Evolutionary conservation across 2,888 invertebrate species (phyloP), one percentile per base, ranked within the genome.

Genomic region (Megastigmus dorsalis): DNA sequence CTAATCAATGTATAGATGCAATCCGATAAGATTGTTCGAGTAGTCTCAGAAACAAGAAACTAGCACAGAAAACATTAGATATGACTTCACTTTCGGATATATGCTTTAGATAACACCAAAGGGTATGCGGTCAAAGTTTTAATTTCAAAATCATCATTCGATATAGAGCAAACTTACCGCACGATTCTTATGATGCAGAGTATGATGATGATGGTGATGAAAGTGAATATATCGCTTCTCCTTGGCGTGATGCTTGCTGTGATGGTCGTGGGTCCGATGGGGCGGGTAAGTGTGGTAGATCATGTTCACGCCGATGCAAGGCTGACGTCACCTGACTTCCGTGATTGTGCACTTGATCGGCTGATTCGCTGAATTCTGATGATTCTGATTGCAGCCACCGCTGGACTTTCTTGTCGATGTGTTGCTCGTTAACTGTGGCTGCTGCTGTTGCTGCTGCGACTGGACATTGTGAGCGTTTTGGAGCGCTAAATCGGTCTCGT

Each of bases 201-300:
- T 83, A 60, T 83, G 85, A 79, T 86, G 85, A 79, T 85, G 85
- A 79, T 84, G 83, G 74, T 85, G 85, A 78, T 85, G 83, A 65
- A 85, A 84, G 77, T 86, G 84, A 23, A 80, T 83, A 68, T 84
- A 82, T 68, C 87, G 81, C 77, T 86, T 87, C 77, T 88, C 88
- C 77, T 86, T 87, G 65, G 83, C 78, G 55, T 85, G 84, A 78
- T 86, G 86, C 74, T 86, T 87, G 59, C 82, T 82, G 67, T 86
- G 86, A 57, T 87, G 86, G 77, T 86, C 86, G 77, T 82, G 82
- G 72, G 84, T 84, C 45, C 88, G 80, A 76, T 88, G 86, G 33
- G 86, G 88, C 55, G 88, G 88, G 70, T 88, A 88, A 60, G 88
- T 88, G 71, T 88, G 85, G 79, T 88, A 88, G 65, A 86, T 84